These are phyloP conservation scores for Psettodes erumei DNA, from an alignment of 2,113 vertebrate species.

Conservation along the genomic window DNA sequence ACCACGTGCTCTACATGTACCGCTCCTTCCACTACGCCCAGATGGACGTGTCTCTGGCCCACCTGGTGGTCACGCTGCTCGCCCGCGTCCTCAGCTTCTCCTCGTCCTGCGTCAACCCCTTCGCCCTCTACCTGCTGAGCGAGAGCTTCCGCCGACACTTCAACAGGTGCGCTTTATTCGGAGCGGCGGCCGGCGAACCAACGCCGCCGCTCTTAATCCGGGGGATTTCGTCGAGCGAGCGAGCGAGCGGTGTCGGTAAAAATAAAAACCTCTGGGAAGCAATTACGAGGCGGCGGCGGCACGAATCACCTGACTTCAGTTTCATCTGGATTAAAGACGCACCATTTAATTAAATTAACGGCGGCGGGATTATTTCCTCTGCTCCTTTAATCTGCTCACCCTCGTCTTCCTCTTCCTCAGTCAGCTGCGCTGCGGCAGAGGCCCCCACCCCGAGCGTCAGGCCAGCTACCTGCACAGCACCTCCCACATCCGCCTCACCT, in stretches of 20 bases:
- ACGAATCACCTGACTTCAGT: too few relatives aligned
- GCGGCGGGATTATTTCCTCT: too few relatives aligned
- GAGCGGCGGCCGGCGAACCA: too few relatives aligned
- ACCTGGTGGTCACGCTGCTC: conserved; percentile 90
- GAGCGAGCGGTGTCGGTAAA: too few relatives aligned
- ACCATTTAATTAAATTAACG: too few relatives aligned
- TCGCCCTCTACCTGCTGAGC: conserved; percentile 94
- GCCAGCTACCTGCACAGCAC: conserved; percentile 89
- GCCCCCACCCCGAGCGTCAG: conserved; percentile 77
- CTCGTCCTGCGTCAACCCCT: conserved; percentile 94
- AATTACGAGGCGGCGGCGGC: too few relatives aligned
- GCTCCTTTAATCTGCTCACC: too few relatives aligned
- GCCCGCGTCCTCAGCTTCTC: conserved; percentile 92
- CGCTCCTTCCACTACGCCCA: conserved; percentile 91
- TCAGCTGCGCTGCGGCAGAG: conserved; percentile 85
- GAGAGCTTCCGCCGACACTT: conserved; percentile 93
- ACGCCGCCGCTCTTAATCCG: too few relatives aligned
- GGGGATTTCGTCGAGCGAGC: too few relatives aligned
- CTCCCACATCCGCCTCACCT: conserved; percentile 90
- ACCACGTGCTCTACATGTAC: conserved; percentile 94
- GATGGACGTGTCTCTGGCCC: conserved; percentile 87
- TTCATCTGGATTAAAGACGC: too few relatives aligned
- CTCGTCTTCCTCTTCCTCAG: conserved; percentile 40
- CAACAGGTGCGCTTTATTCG: conserved; percentile 87
- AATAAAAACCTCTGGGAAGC: too few relatives aligned